Percentiles rank a stretch among this genome's conserved stretches.
These are phyloP conservation scores for Chionomys nivalis DNA, from an alignment of 2,113 vertebrate species.

Conservation along the genomic window DNA sequence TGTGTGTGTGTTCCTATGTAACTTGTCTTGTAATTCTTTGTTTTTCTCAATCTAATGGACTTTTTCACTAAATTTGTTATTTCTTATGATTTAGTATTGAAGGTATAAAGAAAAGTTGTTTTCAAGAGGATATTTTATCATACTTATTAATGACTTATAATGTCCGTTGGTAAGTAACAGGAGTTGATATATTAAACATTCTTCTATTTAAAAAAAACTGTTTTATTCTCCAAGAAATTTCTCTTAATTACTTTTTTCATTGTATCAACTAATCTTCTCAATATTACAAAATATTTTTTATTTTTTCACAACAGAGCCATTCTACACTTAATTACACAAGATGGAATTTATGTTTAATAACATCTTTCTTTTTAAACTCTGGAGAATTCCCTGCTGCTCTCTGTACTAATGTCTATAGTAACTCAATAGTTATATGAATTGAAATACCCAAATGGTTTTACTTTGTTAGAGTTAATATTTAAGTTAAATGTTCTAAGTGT, in stretches of 20 bases:
- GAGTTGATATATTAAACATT: background rate
- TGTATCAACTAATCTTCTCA: background rate
- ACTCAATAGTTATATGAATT: background rate
- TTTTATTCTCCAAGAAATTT: background rate
- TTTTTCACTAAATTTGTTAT: background rate
- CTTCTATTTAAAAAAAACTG: background rate
- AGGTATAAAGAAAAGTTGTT: background rate
- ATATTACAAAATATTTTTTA: background rate
- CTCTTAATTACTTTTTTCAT: background rate
- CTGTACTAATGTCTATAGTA: background rate
- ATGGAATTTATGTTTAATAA: background rate
- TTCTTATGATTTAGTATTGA: background rate
- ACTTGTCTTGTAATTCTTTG: background rate
- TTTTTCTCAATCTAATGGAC: background rate
- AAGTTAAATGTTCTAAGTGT: background rate
- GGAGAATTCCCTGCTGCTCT: background rate
- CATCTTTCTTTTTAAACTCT: background rate
- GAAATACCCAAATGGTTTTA: background rate
- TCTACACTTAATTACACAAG: background rate
- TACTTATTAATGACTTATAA: constrained; percentile 2
- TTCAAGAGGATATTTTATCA: background rate
- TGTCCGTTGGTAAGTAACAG: background rate
- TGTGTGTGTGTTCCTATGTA: background rate
- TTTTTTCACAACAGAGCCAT: background rate
- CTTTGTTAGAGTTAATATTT: background rate